These are phyloP conservation scores for Toxonevra muliebris DNA, from an alignment of 2,888 invertebrate genomes.

Conservation along the genomic window DNA sequence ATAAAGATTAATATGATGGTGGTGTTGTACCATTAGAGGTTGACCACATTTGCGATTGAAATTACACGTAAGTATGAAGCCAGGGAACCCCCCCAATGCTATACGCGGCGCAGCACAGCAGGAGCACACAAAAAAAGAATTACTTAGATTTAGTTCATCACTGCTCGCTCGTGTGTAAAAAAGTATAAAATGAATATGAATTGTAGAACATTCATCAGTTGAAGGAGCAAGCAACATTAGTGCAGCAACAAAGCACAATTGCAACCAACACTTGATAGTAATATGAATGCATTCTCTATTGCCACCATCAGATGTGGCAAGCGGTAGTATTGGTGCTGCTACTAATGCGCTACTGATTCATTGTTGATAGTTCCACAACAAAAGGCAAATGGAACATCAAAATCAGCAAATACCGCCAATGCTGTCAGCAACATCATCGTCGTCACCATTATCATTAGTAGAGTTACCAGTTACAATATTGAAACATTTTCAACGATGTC, in stretches of 20 bases:
- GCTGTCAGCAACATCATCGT: too few species aligned
- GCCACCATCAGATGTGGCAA: constrained; percentile 10
- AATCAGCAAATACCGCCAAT: not conserved
- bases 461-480: too few species aligned
- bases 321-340: not conserved
- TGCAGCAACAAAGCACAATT: not conserved
- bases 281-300: constrained; percentile 7
- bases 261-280: not conserved
- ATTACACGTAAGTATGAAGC: constrained; percentile 12
- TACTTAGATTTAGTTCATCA: too few species aligned
- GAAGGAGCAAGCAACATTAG: not conserved
- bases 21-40: constrained; percentile 12
- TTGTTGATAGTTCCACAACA: constrained; percentile 28
- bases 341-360: constrained; percentile 9
- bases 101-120: constrained; percentile 10
- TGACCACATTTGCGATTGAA: constrained; percentile 27
- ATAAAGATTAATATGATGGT: constrained; percentile 10
- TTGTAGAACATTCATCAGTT: not conserved
- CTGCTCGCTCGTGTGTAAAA: not conserved
- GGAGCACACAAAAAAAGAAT: not conserved
- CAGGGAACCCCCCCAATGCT: too few species aligned
- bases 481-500: too few species aligned
- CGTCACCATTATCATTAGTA: too few species aligned
- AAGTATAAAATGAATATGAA: not conserved
- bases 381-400: constrained; percentile 24